Conservation (phyloP, 2,797 vertebrate genomes). For the Epinephelus coioides region DNA sequence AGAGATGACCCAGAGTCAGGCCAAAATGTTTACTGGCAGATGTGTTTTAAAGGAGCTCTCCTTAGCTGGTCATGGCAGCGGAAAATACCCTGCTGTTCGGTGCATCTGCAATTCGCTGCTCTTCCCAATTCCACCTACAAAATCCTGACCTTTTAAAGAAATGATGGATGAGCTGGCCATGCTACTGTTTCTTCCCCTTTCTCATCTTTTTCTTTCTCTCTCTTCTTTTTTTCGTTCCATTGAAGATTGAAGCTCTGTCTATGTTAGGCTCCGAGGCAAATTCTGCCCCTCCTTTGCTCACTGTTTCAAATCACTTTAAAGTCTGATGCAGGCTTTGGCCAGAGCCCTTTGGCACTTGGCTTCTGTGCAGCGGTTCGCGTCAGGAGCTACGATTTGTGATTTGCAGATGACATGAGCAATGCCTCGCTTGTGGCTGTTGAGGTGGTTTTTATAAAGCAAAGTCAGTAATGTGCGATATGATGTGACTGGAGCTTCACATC, state of each 20-base stretch:
- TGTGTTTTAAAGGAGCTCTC: constrained; percentile 96
- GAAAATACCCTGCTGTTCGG: constrained; percentile 99
- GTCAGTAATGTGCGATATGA: constrained; percentile 86
- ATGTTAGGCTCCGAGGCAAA: constrained; percentile 93
- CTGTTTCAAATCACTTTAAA: constrained; percentile 95
- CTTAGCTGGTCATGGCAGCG: constrained; percentile 98
- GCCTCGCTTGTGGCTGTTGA: constrained; percentile 91
- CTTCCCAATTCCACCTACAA: constrained; percentile 93
- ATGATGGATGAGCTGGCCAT: constrained; percentile 93
- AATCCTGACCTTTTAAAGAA: constrained; percentile 98
- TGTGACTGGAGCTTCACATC: constrained; percentile 80
- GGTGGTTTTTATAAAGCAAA: constrained; percentile 82
- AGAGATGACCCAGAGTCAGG: constrained; percentile 94
- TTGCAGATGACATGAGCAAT: constrained; percentile 95
- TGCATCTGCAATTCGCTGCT: constrained; percentile 93
- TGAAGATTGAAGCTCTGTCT: constrained; percentile 92
- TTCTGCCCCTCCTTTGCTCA: constrained; percentile 91
- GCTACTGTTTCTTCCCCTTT: constrained; percentile 69
- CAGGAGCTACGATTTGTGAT: constrained; percentile 94
- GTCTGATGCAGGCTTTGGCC: constrained; percentile 90
- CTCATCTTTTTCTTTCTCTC: constrained; percentile 60
- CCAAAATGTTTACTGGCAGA: constrained; percentile 99
- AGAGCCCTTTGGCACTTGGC: constrained; percentile 93
- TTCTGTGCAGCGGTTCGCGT: constrained; percentile 94
- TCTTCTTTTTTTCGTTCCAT: constrained; percentile 82